Percentiles rank a stretch among this genome's conserved stretches.
These are phyloP conservation scores for Plecturocebus donacophilus DNA, from an alignment of 2,113 vertebrate species.

Conservation along the genomic window DNA sequence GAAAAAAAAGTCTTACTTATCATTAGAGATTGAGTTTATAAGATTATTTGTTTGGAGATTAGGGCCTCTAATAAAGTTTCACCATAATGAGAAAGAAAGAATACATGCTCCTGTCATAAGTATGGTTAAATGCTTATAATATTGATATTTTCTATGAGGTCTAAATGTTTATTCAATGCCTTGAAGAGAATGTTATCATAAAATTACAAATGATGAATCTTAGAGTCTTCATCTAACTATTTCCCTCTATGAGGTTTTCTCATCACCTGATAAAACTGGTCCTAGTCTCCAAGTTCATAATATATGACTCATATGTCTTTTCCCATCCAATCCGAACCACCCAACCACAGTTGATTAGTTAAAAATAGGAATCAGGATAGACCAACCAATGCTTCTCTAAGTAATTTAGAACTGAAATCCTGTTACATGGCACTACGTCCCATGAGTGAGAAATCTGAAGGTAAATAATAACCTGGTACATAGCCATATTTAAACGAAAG, in stretches of 20 bases:
- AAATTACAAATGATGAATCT: background rate
- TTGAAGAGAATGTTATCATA: background rate
- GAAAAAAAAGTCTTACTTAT: background rate
- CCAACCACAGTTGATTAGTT: background rate
- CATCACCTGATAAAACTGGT: background rate
- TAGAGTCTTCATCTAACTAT: background rate
- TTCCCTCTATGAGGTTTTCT: background rate
- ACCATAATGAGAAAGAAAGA: background rate
- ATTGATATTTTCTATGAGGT: background rate
- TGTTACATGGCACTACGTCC: background rate
- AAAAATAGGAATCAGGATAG: background rate
- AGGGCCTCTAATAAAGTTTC: background rate
- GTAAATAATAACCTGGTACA: background rate
- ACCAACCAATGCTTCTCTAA: background rate
- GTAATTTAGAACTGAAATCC: background rate
- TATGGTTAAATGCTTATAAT: background rate
- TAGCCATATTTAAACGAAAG: background rate
- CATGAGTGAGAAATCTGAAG: background rate
- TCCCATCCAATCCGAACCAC: fast-evolving
- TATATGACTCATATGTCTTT: background rate
- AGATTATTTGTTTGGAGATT: background rate
- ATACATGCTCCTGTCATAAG: background rate
- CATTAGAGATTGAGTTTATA: background rate
- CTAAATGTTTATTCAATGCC: background rate
- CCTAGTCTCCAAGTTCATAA: background rate